Evolutionary conservation across 2,113 vertebrate species (phyloP).

Genomic region (Tautogolabrus adspersus): DNA sequence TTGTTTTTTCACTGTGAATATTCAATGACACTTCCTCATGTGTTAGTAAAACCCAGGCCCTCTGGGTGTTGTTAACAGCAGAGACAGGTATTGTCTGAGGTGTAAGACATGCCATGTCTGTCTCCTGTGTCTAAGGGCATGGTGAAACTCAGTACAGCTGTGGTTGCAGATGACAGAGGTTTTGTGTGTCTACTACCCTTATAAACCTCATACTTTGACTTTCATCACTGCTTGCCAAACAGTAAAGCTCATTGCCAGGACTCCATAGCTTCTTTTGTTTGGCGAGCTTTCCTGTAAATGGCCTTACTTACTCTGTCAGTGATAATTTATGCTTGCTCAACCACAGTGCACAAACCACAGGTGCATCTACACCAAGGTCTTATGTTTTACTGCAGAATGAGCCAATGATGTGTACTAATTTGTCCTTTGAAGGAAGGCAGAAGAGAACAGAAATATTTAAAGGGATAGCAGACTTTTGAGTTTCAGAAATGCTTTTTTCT

Average conservation of each 20-base stretch:
- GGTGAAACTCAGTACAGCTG: background rate
- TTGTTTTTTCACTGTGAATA: slow-evolving; percentile 22
- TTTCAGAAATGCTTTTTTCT: background rate
- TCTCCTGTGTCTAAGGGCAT: slow-evolving; percentile 20
- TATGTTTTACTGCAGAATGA: slow-evolving; percentile 14
- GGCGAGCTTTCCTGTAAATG: slow-evolving; percentile 46
- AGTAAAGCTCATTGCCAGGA: slow-evolving; percentile 30
- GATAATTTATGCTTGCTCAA: slow-evolving; percentile 47
- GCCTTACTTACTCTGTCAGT: slow-evolving; percentile 44
- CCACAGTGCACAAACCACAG: slow-evolving; percentile 42
- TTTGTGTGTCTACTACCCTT: slow-evolving; percentile 27
- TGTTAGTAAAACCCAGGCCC: slow-evolving; percentile 25
- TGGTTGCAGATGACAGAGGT: background rate
- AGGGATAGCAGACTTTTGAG: background rate
- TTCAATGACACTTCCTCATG: slow-evolving; percentile 30
- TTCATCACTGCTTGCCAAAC: slow-evolving; percentile 41
- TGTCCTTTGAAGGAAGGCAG: slow-evolving; percentile 10
- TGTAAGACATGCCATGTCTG: slow-evolving; percentile 30
- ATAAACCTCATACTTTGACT: slow-evolving; percentile 26
- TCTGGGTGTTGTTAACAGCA: slow-evolving; percentile 40
- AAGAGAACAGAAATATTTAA: background rate
- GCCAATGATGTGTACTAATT: background rate
- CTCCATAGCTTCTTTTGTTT: slow-evolving; percentile 43
- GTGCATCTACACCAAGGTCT: slow-evolving; percentile 41
- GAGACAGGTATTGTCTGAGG: slow-evolving; percentile 33